Base-by-base conservation (phyloP, 2,797 vertebrate genomes). In the Propithecus deckenii region DNA sequence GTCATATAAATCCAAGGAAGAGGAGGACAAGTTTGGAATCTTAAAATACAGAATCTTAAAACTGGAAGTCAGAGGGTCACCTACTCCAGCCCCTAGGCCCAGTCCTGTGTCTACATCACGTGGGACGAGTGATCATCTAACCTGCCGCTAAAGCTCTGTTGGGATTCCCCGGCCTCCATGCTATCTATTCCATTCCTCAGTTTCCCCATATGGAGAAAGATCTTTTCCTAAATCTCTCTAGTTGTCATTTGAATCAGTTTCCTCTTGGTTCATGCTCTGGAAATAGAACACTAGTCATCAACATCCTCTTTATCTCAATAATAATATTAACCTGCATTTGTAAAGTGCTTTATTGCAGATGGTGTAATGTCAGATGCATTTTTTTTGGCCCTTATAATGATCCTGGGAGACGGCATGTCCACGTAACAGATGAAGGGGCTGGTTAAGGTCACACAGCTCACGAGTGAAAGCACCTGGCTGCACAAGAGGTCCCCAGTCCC, bases 271-370 rank as follows among this genome's bases (percentile, higher is more conserved):
- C 85, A 14, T 30, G 57, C 86, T 92, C 59, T 87, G 52, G 41
- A 96, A 91, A 90, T 13, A 86, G 75, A 84, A 86, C 72, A 17
- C 41, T 28, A 35, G 23, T 63, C 80, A 75, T 71, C 81, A 13
- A n/a, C 43, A 30, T 20, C 9, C 38, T 84, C 46, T 95, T 96
- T 76, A 50, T 86, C 59, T 91, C 55, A 22, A 28, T 63, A 76
- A 46, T 28, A 67, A 67, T 67, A 78, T 52, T 12, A 74, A 9
- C 15, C 59, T 63, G 50, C 28, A 35, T 89, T 75, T 92, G 30
- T 80, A 67, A 89, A 93, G 46, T 30, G 17, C 52, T 50, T 97
- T 43, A 43, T 9, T 79, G 52, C 67, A 57, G 59, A 59, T 2
- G 52, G 25, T 23, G 4, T 61, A 46, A 57, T 2, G 30, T 71